Base-by-base conservation (phyloP, 2,888 invertebrate genomes). In the Xestoiulus laeticollis region DNA sequence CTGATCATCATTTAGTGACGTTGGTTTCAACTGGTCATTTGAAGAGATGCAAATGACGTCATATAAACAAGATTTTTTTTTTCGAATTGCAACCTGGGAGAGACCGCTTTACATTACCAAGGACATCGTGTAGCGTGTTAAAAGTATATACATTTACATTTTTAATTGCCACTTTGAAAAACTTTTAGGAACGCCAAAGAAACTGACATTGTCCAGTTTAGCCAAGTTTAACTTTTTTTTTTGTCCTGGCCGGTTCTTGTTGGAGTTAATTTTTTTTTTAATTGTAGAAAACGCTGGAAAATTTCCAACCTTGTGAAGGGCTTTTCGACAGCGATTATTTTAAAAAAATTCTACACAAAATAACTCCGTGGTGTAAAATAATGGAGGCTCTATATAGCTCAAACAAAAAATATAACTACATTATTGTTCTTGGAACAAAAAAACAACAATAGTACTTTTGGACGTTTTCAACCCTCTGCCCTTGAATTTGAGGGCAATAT, bases 221-320 rank as follows among this genome's bases (percentile, higher is more conserved):
- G n/a, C n/a, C 59, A n/a, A 1, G 19, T 48, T 48, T 48, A 16
- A 16, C 2, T 48, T 38, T 38, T 38, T 38, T 48, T 38, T 38
- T 38, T 38, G 6, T 38, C 6, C 59, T 3, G n/a, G n/a, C 19
- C n/a, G n/a, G 59, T 59, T 59, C 59, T 5, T 59, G 59, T n/a
- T 59, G n/a, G 59, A 59, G n/a, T 59, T n/a, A 48, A 12, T 48
- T 48, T 59, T 59, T 59, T 59, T 59, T 59, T 59, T n/a, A n/a
- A 59, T n/a, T 38, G n/a, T n/a, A n/a, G n/a, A 48, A 48, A 48
- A 16, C 59, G 3, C 59, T 59, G 59, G 19, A 59, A 59, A 59
- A 5, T 59, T 59, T 59, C 59, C 59, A n/a, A 59, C 59, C 59
- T 59, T 59, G 59, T n/a, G 59, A 59, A 59, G 59, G 59, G 59